Evolutionary conservation across 1,140 invertebrate genomes (phyloP).

Genomic region (Lepidurus apus): DNA sequence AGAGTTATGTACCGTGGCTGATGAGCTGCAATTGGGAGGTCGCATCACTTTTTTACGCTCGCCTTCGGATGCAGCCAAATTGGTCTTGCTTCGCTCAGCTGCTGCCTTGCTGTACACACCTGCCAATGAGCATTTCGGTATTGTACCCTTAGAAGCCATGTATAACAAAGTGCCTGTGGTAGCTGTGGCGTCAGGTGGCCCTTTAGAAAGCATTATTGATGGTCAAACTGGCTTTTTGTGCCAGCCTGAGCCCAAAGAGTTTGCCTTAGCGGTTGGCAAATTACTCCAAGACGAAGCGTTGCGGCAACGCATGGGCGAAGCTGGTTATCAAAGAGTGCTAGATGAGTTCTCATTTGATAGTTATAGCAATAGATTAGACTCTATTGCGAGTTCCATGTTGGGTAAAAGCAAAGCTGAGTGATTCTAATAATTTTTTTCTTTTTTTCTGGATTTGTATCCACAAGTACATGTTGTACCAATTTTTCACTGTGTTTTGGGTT

Average conservation of each 20-base stretch:
- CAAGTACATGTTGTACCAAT: not conserved
- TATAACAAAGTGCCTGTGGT: conserved; percentile 86
- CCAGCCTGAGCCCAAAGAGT: conserved; percentile 58
- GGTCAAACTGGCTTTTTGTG: conserved; percentile 86
- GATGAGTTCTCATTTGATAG: conserved; percentile 72
- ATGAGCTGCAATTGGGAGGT: conserved; percentile 61
- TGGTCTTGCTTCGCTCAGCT: conserved; percentile 66
- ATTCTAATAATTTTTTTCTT: not conserved
- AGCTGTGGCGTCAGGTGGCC: conserved; percentile 91
- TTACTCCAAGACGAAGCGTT: conserved; percentile 55
- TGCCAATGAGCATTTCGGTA: conserved; percentile 96
- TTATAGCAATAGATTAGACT: conserved; percentile 62
- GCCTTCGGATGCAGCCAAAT: conserved; percentile 76
- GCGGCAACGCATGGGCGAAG: conserved; percentile 59
- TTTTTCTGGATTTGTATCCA: too few species aligned
- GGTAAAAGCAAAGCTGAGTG: conserved; percentile 4
- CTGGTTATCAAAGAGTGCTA: conserved; percentile 63
- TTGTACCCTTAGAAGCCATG: conserved; percentile 99
- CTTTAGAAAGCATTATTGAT: conserved; percentile 84
- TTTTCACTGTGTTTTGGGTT: conserved; percentile 41
- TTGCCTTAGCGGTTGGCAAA: conserved; percentile 71
- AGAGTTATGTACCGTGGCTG: conserved; percentile 63
- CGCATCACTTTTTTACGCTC: conserved; percentile 81
- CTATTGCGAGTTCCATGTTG: conserved; percentile 48
- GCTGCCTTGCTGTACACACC: conserved; percentile 90